phyloP scores from a whole-genome alignment of 1,140 invertebrate species.

The Aphaenogaster rudis region DNA sequence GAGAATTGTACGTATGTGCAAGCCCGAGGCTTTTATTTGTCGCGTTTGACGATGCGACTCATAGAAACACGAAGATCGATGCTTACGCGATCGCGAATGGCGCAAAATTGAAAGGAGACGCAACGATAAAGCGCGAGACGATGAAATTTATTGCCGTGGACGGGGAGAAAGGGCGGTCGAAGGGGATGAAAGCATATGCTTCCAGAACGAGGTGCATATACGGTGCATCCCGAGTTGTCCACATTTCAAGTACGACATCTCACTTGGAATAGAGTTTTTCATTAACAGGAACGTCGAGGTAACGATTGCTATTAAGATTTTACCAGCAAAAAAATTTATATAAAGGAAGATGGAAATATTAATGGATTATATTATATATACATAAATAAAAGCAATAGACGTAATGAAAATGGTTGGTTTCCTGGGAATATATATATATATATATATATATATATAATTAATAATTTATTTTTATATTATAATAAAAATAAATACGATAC shows the following conservation, averaged over 20 bases:
- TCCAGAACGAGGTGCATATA: not conserved
- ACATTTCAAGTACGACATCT: not conserved
- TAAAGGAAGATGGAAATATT: too few relatives aligned
- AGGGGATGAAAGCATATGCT: not conserved
- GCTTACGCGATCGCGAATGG: constrained; percentile 5
- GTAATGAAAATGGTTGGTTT: too few relatives aligned
- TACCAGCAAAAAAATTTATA: too few relatives aligned
- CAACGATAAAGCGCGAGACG: constrained; percentile 9
- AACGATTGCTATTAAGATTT: not conserved
- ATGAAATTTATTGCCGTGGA: constrained; percentile 32
- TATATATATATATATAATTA: too few relatives aligned
- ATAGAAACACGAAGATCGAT: constrained; percentile 60
- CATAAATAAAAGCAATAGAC: too few relatives aligned
- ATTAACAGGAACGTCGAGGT: not conserved
- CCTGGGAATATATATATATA: too few relatives aligned
- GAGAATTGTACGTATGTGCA: constrained; percentile 33
- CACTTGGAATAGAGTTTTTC: not conserved
- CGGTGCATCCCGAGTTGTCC: not conserved
- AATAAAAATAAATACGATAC: too few relatives aligned
- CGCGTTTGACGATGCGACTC: constrained; percentile 30
- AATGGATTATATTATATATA: too few relatives aligned
- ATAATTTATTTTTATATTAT: too few relatives aligned
- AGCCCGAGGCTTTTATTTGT: constrained; percentile 49
- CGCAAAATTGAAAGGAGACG: constrained; percentile 35
- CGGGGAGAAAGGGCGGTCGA: not conserved